Percentiles rank a stretch among this genome's conserved stretches.
Conservation (phyloP, 2,888 invertebrate genomes). For the Eristalinus aeneus region DNA sequence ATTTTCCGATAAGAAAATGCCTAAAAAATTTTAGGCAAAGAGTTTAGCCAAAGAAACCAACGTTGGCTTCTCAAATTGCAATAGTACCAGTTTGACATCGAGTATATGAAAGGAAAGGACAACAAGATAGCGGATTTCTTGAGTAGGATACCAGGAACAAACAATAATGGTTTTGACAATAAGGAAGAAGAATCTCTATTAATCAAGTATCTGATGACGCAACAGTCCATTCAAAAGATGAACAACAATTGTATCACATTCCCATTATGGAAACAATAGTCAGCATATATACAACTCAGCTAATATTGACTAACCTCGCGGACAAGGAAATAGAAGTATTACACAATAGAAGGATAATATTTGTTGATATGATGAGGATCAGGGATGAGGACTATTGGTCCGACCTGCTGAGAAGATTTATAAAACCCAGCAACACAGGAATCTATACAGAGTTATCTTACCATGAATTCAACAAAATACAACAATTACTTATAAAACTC, state of each 20-base stretch:
- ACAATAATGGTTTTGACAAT: too few species aligned
- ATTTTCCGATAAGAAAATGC: too few species aligned
- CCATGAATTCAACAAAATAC: too few species aligned
- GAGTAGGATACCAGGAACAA: not conserved
- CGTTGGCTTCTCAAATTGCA: too few species aligned
- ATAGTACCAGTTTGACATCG: too few species aligned
- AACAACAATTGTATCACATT: not conserved
- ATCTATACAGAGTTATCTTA: too few species aligned
- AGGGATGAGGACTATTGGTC: not conserved
- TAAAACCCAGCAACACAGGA: too few species aligned
- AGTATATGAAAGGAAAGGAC: not conserved
- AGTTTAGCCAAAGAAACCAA: too few species aligned
- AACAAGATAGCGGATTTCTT: not conserved
- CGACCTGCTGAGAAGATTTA: slow-evolving; percentile 18
- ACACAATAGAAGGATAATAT: slow-evolving; percentile 3
- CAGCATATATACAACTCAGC: not conserved
- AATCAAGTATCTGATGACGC: too few species aligned
- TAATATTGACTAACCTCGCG: not conserved
- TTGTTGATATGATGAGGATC: slow-evolving; percentile 3
- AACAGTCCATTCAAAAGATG: not conserved
- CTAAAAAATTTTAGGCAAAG: too few species aligned
- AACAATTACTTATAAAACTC: slow-evolving; percentile 13
- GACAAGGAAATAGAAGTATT: not conserved
- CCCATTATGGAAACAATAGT: slow-evolving; percentile 5
- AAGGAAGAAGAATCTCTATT: not conserved